Evolutionary conservation across 2,888 invertebrate species (phyloP).

Genomic region (Drosophila acutilabella): DNA sequence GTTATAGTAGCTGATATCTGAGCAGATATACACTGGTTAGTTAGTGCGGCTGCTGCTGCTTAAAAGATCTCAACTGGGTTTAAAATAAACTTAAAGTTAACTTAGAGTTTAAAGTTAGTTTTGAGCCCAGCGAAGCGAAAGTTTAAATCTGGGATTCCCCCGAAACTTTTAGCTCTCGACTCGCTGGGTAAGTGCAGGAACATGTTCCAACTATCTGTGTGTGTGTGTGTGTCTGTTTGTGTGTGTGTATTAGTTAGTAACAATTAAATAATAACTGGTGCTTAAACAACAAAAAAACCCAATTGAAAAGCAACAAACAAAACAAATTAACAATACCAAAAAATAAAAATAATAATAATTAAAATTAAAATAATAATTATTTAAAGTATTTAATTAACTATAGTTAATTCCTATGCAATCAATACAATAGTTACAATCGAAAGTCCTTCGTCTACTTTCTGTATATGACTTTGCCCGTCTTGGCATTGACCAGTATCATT

Average conservation of each 20-base stretch:
- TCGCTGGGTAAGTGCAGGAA: constrained; percentile 68
- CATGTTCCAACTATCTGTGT: constrained; percentile 66
- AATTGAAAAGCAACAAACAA: constrained; percentile 49
- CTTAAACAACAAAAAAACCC: constrained; percentile 38
- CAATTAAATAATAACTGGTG: constrained; percentile 57
- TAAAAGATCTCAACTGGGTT: constrained; percentile 11
- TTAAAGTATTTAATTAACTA: constrained; percentile 12
- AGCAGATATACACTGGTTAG: constrained; percentile 5
- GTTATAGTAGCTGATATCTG: constrained; percentile 24
- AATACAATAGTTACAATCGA: constrained; percentile 42
- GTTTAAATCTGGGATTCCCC: too few relatives aligned
- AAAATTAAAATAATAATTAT: constrained; percentile 13
- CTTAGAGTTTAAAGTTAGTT: constrained; percentile 1
- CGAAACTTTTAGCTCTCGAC: too few relatives aligned
- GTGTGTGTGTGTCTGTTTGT: constrained; percentile 46
- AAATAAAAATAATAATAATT: constrained; percentile 14
- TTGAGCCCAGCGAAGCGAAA: too few relatives aligned
- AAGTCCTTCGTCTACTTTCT: constrained; percentile 77
- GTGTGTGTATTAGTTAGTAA: constrained; percentile 58
- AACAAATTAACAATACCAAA: constrained; percentile 52
- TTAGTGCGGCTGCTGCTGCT: background rate
- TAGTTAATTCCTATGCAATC: constrained; percentile 22
- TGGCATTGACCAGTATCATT: constrained; percentile 85
- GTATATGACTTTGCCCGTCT: constrained; percentile 85
- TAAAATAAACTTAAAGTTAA: constrained; percentile 24